Base-by-base conservation (phyloP, 2,888 invertebrate genomes). In the Tryphoninae sp. region DNA sequence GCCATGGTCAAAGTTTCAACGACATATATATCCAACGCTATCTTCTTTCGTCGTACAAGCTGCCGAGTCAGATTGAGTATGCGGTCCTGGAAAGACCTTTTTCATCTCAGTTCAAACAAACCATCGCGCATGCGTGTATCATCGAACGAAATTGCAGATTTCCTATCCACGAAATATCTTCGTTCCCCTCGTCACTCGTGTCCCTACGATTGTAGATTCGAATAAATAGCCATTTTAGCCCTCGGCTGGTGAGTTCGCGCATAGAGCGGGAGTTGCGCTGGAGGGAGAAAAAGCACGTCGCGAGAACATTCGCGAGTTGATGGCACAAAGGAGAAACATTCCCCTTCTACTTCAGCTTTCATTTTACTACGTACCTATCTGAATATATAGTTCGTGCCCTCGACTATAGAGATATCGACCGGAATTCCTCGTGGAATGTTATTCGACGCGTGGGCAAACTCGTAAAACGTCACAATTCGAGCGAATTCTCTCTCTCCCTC, bases 1-100 rank as follows among this genome's bases (percentile, higher is more conserved):
- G 62, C 49, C 53, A 64, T 74, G 74, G 64, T 75, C 74, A 69
- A 80, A 74, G 62, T 79, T 73, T 74, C 79, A 40, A 42, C 45
- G 7, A 16, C 55, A 45, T 58, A 51, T 59, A 74, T 74, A 71
- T 42, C 42, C 8, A n/a, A 23, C 55, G 49, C 58, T 55, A 78
- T 71, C 26, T 62, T 13, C 42, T 23, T n/a, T 73, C 26, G 8
- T 11, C n/a, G 19, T 33, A 45, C 55, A 33, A 33, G 33, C 33
- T 33, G 33, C 33, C 33, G 33, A 33, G 33, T 33, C 33, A 33
- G 33, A 33, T 33, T 33, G 33, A 33, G 33, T 33, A 33, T 33
- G 33, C 6, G 33, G 33, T 33, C 3, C 33, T 4, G 1, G 33
- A 33, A 7, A 33, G 33, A 33, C 33, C 7, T 33, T 33, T 33